phyloP scores from a whole-genome alignment of 2,888 invertebrate species.

The Rosalia funebris region DNA sequence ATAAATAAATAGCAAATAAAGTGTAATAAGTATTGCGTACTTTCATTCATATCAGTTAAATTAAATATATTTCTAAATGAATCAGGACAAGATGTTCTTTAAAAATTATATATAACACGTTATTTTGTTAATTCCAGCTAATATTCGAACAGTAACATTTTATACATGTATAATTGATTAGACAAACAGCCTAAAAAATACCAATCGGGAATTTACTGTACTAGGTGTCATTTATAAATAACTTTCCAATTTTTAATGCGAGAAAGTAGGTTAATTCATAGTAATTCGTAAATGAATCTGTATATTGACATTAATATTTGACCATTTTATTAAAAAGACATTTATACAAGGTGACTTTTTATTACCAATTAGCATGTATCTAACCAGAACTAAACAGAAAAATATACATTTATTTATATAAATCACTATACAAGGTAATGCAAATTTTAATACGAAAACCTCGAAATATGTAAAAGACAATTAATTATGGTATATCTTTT shows the following conservation, averaged over 20 bases:
- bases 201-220: slow-evolving; percentile 1
- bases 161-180: neutral
- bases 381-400: neutral
- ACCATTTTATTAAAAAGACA: neutral
- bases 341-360: neutral
- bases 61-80: neutral
- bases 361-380: neutral
- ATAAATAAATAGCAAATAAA: neutral
- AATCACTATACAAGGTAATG: too few species aligned
- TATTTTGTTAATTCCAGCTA: too few species aligned
- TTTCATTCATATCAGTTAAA: neutral
- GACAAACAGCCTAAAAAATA: slow-evolving; percentile 1
- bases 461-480: too few species aligned
- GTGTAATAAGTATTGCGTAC: neutral
- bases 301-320: neutral
- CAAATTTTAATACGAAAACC: too few species aligned
- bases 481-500: too few species aligned
- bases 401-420: too few species aligned
- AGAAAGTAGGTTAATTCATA: slow-evolving; percentile 39
- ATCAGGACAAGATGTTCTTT: too few species aligned
- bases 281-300: slow-evolving; percentile 18
- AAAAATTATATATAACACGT: too few species aligned
- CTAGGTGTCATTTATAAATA: slow-evolving; percentile 23
- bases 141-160: too few species aligned
- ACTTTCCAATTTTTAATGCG: slow-evolving; percentile 37